Conservation (phyloP, 2,888 invertebrate genomes). For the Aporophyla nigra region DNA sequence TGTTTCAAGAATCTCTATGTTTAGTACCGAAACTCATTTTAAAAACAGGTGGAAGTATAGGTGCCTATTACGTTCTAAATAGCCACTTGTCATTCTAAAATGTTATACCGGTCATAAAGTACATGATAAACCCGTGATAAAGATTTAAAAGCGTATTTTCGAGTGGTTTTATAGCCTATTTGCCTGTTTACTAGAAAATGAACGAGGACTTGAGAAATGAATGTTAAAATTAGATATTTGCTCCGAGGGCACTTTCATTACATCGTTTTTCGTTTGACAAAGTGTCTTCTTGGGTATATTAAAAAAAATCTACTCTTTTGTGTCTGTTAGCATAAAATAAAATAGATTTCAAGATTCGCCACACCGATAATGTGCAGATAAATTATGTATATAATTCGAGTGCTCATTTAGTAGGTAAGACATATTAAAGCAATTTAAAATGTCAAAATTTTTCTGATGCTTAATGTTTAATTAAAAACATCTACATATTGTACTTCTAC, state of each 20-base stretch:
- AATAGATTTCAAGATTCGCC: not conserved
- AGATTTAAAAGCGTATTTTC: slow-evolving; percentile 68
- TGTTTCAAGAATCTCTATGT: slow-evolving; percentile 51
- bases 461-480: slow-evolving; percentile 39
- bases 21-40: slow-evolving; percentile 40
- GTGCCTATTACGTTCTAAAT: slow-evolving; percentile 47
- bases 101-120: slow-evolving; percentile 62
- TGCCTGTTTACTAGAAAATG: slow-evolving; percentile 64
- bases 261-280: slow-evolving; percentile 50
- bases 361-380: not conserved
- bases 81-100: slow-evolving; percentile 63
- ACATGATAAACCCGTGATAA: slow-evolving; percentile 67
- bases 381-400: slow-evolving; percentile 10
- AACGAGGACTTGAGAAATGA: slow-evolving; percentile 62
- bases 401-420: slow-evolving; percentile 1
- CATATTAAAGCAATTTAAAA: not conserved
- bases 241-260: slow-evolving; percentile 58
- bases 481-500: slow-evolving; percentile 50
- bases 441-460: not conserved
- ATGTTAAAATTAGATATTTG: slow-evolving; percentile 61
- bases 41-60: slow-evolving; percentile 34
- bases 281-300: slow-evolving; percentile 36
- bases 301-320: slow-evolving; percentile 21
- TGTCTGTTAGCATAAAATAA: slow-evolving; percentile 8
- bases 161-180: slow-evolving; percentile 67